Evolutionary conservation across 2,888 invertebrate genomes (phyloP).

Genomic region (Trichogramma dendrolimi): DNA sequence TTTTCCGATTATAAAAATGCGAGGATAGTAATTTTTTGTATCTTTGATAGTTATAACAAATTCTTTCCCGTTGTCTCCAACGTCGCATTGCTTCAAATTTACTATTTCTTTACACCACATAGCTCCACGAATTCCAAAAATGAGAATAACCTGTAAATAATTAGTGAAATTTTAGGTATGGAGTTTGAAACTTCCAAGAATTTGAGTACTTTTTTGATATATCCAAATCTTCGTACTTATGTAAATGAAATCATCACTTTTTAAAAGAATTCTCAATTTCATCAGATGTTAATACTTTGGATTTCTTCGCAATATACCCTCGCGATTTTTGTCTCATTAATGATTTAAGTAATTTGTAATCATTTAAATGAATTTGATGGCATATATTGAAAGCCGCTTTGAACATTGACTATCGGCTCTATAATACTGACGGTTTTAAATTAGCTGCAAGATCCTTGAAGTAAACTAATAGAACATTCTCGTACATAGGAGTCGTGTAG

Average conservation of each 20-base stretch:
- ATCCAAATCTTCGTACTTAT: conserved; percentile 2
- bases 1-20: not conserved
- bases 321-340: not conserved
- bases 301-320: conserved; percentile 3
- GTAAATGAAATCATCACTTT: not conserved
- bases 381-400: conserved; percentile 28
- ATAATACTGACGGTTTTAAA: conserved; percentile 1
- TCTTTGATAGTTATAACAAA: not conserved
- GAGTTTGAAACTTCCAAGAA: not conserved
- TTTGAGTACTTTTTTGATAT: not conserved
- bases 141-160: conserved; percentile 7
- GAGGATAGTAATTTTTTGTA: conserved; percentile 2
- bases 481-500: not conserved
- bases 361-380: conserved; percentile 24
- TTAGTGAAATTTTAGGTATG: not conserved
- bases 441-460: not conserved
- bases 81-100: not conserved
- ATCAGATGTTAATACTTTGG: not conserved
- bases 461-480: not conserved
- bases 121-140: conserved; percentile 8
- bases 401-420: not conserved
- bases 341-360: not conserved
- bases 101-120: conserved; percentile 2
- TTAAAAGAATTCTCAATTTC: not conserved
- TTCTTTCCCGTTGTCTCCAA: no score